Evolutionary conservation across 1,140 invertebrate genomes (phyloP), one percentile per base, ranked within the genome.

Genomic region (Drosophila santomea): DNA sequence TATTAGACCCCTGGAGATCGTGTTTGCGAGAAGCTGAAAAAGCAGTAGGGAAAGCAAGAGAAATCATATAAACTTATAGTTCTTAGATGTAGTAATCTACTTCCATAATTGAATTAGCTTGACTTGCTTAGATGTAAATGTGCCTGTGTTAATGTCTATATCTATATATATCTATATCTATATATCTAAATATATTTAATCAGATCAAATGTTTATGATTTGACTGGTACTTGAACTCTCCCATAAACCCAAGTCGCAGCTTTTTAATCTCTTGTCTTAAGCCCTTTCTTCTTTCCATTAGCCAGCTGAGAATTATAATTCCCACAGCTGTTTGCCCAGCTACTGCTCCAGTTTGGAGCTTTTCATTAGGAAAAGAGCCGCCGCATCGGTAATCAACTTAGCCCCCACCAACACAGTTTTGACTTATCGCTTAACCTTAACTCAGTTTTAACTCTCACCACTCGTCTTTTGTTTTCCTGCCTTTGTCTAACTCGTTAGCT

Each of bases 391-490:
- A 56, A 69, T 69, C 20, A 57, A 56, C 43, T 56, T 43, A 56
- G 23, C 47, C 73, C 36, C 59, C 76, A 52, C 56, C 60, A 44
- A 2, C 32, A 10, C 32, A 32, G 32, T 56, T 57, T 81, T 81
- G 79, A 81, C 79, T 78, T 73, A 47, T 61, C 67, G 61, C 67
- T 81, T 81, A 81, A 81, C 79, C 79, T 61, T 79, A 62, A 56
- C 36, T 64, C 52, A 63, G 50, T 81, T 78, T 67, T 73, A 77
- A 63, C 73, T 60, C 57, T 55, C 41, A 44, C 39, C 23, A 43
- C 10, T 28, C 55, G 44, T 17, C 38, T 58, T 58, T 79, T 61
- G 41, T 78, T 63, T 60, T 63, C 52, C 41, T 20, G 17, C 60
- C 61, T 56, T 58, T 56, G 48, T 61, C 44, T 43, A 36, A 41